Conservation (phyloP, 2,888 invertebrate genomes). For the Eristalis arbustorum region DNA sequence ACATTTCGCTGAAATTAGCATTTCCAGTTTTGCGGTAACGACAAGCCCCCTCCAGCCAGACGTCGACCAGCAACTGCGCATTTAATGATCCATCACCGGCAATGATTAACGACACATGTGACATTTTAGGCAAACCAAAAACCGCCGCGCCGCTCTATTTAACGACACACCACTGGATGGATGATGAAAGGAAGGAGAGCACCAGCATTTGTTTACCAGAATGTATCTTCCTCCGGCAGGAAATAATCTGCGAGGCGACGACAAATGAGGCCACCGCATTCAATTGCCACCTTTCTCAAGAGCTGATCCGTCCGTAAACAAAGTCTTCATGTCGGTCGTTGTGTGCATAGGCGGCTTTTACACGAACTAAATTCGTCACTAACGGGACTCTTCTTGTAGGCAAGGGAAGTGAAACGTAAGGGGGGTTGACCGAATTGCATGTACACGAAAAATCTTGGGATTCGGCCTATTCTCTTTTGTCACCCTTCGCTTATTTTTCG, state of each 20-base stretch:
- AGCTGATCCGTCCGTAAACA: conserved; percentile 36
- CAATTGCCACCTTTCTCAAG: conserved; percentile 36
- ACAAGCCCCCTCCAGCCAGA: not conserved
- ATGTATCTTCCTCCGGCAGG: not conserved
- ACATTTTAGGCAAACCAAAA: not conserved
- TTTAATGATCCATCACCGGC: not conserved
- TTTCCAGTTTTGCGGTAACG: not conserved
- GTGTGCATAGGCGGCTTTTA: too few species aligned
- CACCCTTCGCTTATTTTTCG: too few species aligned
- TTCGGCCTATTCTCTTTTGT: too few species aligned
- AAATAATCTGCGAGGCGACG: not conserved
- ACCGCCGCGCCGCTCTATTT: not conserved
- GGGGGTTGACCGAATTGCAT: too few species aligned
- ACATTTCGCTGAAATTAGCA: not conserved
- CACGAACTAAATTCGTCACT: too few species aligned
- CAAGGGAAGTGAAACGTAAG: too few species aligned
- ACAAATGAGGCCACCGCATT: conserved; percentile 34
- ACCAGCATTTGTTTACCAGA: not conserved
- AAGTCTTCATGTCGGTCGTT: conserved; percentile 10
- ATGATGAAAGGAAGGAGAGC: not conserved
- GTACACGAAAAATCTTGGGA: too few species aligned
- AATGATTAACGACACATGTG: not conserved
- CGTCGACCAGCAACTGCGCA: not conserved
- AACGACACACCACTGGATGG: not conserved
- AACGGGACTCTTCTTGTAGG: too few species aligned